Base-by-base conservation (phyloP, 2,888 invertebrate genomes). In the Molanna angustata region DNA sequence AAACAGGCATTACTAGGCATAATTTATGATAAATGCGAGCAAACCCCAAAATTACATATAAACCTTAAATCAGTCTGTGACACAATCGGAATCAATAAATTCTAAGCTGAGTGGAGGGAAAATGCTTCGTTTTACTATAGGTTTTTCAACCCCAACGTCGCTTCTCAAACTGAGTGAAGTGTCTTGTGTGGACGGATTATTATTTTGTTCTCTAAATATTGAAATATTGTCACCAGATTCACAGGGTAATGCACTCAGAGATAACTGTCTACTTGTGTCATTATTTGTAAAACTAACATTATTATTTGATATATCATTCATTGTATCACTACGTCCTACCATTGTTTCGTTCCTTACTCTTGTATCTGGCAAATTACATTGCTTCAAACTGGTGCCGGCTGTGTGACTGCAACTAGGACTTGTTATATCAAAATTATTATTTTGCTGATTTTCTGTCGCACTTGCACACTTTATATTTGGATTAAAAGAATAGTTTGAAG, bases 51-150 rank as follows among this genome's bases (percentile, higher is more conserved):
- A n/a, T n/a, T n/a, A n/a, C n/a, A n/a, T n/a, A n/a, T n/a, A n/a
- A n/a, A n/a, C n/a, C n/a, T n/a, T n/a, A n/a, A 19, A 43, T 54
- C 50, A 54, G 42, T 54, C 54, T 16, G 54, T 50, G 41, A 54
- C 40, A 33, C 56, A 56, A 22, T 59, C 59, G 17, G 59, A 59
- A 52, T 59, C 59, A 40, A 59, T 59, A 33, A 56, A 59, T 37
- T 59, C 59, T 39, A 59, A 49, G 44, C 54, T 59, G 17, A 35
- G 50, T 9, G 59, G 59, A 9, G 59, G 59, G 46, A 59, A 59
- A 35, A 56, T 32, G 22, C 48, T 52, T 16, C 21, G 32, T 33
- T 47, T 45, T 3, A 45, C 22, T 7, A 40, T 37, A n/a, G 35
- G 40, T 11, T 22, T 17, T 31, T 13, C 21, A 17, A 18, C 42